Percentiles rank a stretch among this genome's conserved stretches.
These are phyloP conservation scores for Oreocharis arfaki DNA, from an alignment of 2,113 vertebrate species.

Conservation along the genomic window DNA sequence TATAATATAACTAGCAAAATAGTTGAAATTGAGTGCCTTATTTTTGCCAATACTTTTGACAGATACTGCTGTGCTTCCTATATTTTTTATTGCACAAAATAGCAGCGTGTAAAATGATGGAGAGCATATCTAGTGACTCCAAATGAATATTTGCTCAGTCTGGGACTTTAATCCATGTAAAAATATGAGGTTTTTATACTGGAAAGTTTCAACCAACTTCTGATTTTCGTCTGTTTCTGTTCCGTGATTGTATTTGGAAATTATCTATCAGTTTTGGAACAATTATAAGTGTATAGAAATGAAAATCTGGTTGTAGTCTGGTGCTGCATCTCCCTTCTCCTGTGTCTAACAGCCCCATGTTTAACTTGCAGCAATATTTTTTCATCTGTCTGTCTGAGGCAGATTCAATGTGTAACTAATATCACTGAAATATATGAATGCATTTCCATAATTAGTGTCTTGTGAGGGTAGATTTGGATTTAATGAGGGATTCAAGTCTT, in stretches of 20 bases:
- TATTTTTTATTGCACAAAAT: neutral
- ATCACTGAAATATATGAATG: constrained; percentile 16
- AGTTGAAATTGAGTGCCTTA: neutral
- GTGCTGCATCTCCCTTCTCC: neutral
- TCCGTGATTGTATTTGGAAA: neutral
- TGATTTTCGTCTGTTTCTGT: neutral
- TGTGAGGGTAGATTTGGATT: constrained; percentile 8
- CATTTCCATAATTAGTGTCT: constrained; percentile 42
- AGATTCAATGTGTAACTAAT: constrained; percentile 15
- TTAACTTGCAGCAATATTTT: neutral
- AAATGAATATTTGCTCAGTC: neutral
- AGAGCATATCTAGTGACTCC: neutral
- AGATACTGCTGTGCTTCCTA: neutral
- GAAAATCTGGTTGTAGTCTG: neutral
- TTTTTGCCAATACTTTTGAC: neutral
- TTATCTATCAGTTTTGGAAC: neutral
- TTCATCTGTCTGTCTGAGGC: neutral
- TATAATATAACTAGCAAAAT: neutral
- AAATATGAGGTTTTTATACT: neutral
- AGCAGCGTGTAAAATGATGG: neutral
- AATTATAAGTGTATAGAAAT: neutral
- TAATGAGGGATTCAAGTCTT: neutral
- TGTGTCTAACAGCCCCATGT: neutral
- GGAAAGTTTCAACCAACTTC: neutral
- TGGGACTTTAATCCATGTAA: neutral